Base-by-base conservation (phyloP, 2,113 vertebrate genomes). In the Brachyistius frenatus region DNA sequence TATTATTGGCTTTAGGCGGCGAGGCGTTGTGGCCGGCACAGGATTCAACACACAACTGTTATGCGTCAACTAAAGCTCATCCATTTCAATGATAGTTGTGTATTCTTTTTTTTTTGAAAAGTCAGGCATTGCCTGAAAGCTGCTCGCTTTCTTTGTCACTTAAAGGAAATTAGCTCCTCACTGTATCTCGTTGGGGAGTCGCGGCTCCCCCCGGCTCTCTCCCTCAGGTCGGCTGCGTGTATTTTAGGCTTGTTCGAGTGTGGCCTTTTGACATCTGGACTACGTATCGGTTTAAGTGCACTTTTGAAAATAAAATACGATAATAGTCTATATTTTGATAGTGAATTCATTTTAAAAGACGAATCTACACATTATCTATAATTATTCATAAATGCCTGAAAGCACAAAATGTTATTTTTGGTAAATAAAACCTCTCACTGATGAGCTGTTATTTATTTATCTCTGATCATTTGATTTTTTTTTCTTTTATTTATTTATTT, bases 131-230 rank as follows among this genome's bases (percentile, higher is more conserved):
- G 63, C 32, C n/a, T 23, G 23, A 23, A 23, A 33, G 44, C 73
- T 83, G 71, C 35, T 67, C 49, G 73, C 83, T 85, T 89, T 88
- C 73, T 86, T 79, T 46, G 23, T 79, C 76, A 66, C 66, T 92
- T 85, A 53, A 54, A 74, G 65, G 75, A 89, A 89, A 90, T 92
- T 88, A 86, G 86, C 77, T 11, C 63, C 58, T 72, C 80, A 78
- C 61, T 85, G 88, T 63, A 79, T 77, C 88, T 80, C 93, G 63
- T 78, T 80, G 44, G 90, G 92, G 91, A 87, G 89, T 76, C 85
- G 46, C 67, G 52, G 68, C 67, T 72, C 78, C 57, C 2, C 33
- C 31, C n/a, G 58, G 9, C 77, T 13, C 41, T 13, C 1, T 37
- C 37, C 76, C 78, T 37, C 55, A 61, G 73, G 67, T 89, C 86